Conservation (phyloP, 2,888 invertebrate species). For the Sycophila texana region DNA sequence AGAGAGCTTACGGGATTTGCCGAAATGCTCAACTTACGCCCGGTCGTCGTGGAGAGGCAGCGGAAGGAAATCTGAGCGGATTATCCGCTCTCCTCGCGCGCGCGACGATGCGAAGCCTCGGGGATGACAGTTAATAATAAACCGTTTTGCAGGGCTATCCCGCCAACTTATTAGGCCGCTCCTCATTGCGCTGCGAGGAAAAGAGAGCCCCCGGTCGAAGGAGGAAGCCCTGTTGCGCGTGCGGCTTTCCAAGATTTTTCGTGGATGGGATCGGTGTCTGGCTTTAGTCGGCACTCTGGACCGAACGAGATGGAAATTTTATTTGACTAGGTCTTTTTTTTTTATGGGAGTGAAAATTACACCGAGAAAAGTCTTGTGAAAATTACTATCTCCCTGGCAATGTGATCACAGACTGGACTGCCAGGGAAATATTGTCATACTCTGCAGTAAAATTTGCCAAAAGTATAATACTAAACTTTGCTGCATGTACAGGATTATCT, state of each 20-base stretch:
- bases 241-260: neutral
- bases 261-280: neutral
- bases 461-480: no score
- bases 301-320: neutral
- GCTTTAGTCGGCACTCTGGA: neutral
- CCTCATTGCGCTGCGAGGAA: neutral
- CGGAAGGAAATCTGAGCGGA: constrained; percentile 50
- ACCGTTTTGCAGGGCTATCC: constrained; percentile 42
- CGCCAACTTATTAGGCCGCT: constrained; percentile 14
- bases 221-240: neutral
- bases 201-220: neutral
- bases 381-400: no score
- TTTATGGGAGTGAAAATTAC: neutral
- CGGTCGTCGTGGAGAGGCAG: constrained; percentile 8
- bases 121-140: constrained; percentile 52
- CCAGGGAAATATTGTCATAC: no score
- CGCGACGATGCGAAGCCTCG: constrained; percentile 35
- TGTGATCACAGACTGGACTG: no score
- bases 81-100: constrained; percentile 51
- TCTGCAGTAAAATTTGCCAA: no score
- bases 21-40: constrained; percentile 51
- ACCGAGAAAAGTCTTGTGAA: neutral
- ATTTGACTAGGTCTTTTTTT: neutral
- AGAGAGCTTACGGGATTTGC: constrained; percentile 59
- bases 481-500: no score